phyloP scores from a whole-genome alignment of 2,888 invertebrate genomes.

The Aphodius granarius region DNA sequence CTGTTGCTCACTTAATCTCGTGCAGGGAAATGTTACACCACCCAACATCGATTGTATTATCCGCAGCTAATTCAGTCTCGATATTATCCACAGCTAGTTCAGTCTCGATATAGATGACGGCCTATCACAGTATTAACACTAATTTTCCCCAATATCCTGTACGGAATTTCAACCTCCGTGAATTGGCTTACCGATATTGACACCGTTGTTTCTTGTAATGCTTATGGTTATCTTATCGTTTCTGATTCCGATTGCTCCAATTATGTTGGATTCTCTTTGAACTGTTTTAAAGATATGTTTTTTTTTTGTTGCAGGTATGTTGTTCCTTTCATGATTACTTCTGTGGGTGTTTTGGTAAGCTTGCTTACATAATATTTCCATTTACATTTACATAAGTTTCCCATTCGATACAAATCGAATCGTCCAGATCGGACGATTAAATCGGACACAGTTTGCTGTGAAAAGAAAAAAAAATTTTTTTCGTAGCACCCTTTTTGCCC shows the following conservation, averaged over 20 bases:
- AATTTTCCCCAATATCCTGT: background rate
- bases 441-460: no score
- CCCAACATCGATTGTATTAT: background rate
- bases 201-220: no score
- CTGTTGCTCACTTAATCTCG: background rate
- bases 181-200: no score
- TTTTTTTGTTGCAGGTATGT: background rate
- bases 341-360: background rate
- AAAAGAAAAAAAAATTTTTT: no score
- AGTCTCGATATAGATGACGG: background rate
- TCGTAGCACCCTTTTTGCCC: background rate
- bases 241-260: background rate
- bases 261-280: background rate
- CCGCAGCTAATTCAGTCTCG: background rate
- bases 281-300: background rate
- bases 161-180: no score
- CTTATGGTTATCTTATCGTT: no score
- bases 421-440: no score
- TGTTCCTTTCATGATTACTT: background rate
- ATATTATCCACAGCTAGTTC: background rate
- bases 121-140: background rate
- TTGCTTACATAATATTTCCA: background rate
- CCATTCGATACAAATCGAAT: no score
- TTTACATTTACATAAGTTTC: no score
- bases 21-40: background rate